These are phyloP conservation scores for Rallus limicola DNA, from an alignment of 2,113 vertebrate genomes.

Conservation along the genomic window DNA sequence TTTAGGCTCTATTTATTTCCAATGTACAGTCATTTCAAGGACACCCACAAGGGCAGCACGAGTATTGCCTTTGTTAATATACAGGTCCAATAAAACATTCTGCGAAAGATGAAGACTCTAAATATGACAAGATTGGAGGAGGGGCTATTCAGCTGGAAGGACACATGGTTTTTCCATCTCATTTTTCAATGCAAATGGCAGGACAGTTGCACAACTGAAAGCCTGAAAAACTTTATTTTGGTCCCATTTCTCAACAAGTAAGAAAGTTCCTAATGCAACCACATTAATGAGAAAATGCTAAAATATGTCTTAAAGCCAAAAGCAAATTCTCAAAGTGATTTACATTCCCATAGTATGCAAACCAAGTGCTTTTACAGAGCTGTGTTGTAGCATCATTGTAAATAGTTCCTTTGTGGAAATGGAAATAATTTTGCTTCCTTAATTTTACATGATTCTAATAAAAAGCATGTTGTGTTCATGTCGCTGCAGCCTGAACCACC, in stretches of 20 bases:
- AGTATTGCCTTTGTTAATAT: neutral
- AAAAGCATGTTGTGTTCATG: neutral
- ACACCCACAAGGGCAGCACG: accelerated
- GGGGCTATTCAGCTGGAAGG: neutral
- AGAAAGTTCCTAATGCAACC: neutral
- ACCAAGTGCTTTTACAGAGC: neutral
- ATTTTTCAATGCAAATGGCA: neutral
- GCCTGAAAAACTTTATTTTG: neutral
- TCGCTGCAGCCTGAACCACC: neutral
- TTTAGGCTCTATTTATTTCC: neutral
- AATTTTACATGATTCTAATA: neutral
- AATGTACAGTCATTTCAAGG: neutral
- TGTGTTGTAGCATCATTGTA: neutral
- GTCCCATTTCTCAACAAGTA: neutral
- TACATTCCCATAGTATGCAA: neutral
- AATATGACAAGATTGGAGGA: neutral
- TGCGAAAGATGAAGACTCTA: neutral
- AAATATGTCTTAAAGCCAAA: neutral
- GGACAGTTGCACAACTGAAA: neutral
- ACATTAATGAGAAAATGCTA: neutral
- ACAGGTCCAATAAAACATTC: neutral
- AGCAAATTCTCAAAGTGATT: neutral
- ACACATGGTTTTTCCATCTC: neutral
- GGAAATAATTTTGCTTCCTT: neutral
- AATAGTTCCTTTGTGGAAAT: neutral